Evolutionary conservation across 2,797 vertebrate species (phyloP), one percentile per base, ranked within the genome.

Genomic region (Allobates femoralis): DNA sequence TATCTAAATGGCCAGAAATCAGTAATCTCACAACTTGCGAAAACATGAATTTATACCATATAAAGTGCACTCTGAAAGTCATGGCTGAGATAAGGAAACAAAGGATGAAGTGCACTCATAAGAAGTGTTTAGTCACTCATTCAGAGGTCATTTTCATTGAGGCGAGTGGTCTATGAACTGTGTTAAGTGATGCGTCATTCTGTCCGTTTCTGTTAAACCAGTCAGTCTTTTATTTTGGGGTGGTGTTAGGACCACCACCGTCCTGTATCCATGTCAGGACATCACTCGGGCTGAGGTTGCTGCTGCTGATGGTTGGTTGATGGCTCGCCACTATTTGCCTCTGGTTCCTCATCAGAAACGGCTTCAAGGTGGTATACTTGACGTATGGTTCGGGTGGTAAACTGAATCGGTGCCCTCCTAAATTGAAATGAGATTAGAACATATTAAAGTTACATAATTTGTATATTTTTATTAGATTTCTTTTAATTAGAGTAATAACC

Each of bases 341-440:
- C 93, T 11, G 90, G 88, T 82, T 98, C 97, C 0, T 96, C 97
- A 60, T 96, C 97, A 0, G 96, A 97, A 85, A 97, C 96, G 83
- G 97, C 96, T 88, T 96, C 92, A 7, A 96, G 96, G 56, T 96
- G 91, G 92, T 97, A 96, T 78, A 97, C 96, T 46, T 97, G 96
- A 84, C 97, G 92, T 0, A 96, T 94, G 0, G 96, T 94, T 51
- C 97, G 95, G 7, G 95, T 95, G 84, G 93, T 93, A 67, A 96
- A 95, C 86, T 91, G 92, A 74, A 93, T 90, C 0, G 92, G 92
- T 0, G 86, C 91, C 0, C 93, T 92, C 15, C 93, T 94, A 89
- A 2, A 1, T 55, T 3, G 14, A 0, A n/a, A 55, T 55, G 23
- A 79, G 53, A 30, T 53, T 34, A 34, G 18, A n/a, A 78, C 11